Conservation (phyloP, 2,113 vertebrate species). For the Grallaria varia region DNA sequence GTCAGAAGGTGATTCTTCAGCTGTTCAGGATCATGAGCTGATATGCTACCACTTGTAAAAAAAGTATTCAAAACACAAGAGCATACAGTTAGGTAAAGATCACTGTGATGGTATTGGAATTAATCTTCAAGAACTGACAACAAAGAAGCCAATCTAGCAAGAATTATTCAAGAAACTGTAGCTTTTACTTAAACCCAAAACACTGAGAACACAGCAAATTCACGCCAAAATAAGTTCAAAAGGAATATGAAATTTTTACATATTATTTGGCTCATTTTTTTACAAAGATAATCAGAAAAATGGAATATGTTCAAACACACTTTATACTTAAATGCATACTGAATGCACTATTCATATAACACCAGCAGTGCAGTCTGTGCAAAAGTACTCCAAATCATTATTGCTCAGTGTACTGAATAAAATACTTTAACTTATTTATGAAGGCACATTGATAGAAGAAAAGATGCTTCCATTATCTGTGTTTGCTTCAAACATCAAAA, state of each 20-base stretch:
- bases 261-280: conserved; percentile 75
- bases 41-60: conserved; percentile 76
- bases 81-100: conserved; percentile 60
- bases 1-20: conserved; percentile 88
- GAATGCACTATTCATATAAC: background rate
- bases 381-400: conserved; percentile 32
- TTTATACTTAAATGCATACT: conserved; percentile 1
- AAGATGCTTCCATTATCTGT: background rate
- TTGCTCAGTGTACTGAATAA: conserved; percentile 18
- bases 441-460: conserved; percentile 70
- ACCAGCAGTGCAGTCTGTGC: conserved; percentile 13
- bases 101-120: conserved; percentile 56
- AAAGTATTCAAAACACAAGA: conserved; percentile 67
- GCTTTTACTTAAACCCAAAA: conserved; percentile 60
- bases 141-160: conserved; percentile 46
- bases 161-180: conserved; percentile 40
- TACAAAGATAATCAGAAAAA: conserved; percentile 13
- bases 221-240: conserved; percentile 40
- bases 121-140: conserved; percentile 56
- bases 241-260: conserved; percentile 51
- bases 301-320: background rate
- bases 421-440: conserved; percentile 16
- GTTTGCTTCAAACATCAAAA: conserved; percentile 50
- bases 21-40: conserved; percentile 87
- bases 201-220: conserved; percentile 39